Evolutionary conservation across 53 echinoderm and acorn worm genomes (phyloP).

Genomic region (Astropecten irregularis): DNA sequence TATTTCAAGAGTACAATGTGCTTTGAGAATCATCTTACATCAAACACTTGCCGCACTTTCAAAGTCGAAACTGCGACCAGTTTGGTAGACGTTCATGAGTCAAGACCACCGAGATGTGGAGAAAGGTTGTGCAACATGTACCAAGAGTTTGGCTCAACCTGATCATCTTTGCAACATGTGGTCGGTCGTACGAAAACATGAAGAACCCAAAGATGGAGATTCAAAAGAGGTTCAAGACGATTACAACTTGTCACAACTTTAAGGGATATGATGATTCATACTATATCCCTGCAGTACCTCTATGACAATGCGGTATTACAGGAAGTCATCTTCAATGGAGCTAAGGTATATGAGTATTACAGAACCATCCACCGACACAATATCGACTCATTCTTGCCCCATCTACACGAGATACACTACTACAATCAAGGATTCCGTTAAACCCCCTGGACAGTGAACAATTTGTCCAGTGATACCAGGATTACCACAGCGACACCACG

Average conservation of each 20-base stretch:
- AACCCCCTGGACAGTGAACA: neutral
- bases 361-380: neutral
- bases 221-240: neutral
- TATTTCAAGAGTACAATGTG: slow-evolving; percentile 64
- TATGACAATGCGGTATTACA: slow-evolving; percentile 53
- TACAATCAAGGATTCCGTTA: slow-evolving; percentile 38
- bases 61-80: slow-evolving; percentile 8
- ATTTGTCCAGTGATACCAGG: slow-evolving; percentile 22
- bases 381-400: neutral
- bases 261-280: slow-evolving; percentile 49
- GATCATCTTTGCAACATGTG: slow-evolving; percentile 50
- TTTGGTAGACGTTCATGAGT: neutral
- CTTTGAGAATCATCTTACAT: slow-evolving; percentile 47
- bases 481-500: neutral
- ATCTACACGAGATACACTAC: slow-evolving; percentile 1
- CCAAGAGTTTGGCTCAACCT: slow-evolving; percentile 6
- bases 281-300: slow-evolving; percentile 37
- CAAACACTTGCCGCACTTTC: neutral
- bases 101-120: slow-evolving; percentile 25
- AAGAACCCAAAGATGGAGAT: neutral
- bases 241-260: slow-evolving; percentile 37
- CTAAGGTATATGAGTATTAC: slow-evolving; percentile 28
- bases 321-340: slow-evolving; percentile 12
- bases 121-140: slow-evolving; percentile 56
- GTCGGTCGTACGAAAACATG: neutral